phyloP scores from a whole-genome alignment of 2,888 invertebrate genomes.

The Pyrochroa serraticornis region DNA sequence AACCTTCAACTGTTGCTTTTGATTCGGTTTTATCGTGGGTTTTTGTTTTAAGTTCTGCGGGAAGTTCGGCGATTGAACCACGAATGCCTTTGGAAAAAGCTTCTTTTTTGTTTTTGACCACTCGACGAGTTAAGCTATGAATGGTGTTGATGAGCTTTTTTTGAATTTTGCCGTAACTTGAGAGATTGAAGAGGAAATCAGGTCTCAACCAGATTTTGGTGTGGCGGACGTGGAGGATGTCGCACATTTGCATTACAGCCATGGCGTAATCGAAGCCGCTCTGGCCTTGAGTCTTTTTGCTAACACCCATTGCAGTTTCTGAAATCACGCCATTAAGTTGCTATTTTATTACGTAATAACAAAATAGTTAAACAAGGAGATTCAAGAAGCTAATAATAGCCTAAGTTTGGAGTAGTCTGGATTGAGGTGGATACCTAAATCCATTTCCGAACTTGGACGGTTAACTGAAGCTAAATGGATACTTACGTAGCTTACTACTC shows the following conservation, averaged over 20 bases:
- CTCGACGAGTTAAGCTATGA: slow-evolving; percentile 81
- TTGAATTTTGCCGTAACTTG: slow-evolving; percentile 76
- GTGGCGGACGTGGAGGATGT: slow-evolving; percentile 82
- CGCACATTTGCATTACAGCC: slow-evolving; percentile 91
- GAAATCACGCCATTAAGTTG: slow-evolving; percentile 9
- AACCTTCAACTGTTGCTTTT: slow-evolving; percentile 65
- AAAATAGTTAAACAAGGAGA: too few species aligned
- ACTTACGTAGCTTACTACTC: too few species aligned
- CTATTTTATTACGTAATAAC: too few species aligned
- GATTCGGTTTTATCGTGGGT: slow-evolving; percentile 48
- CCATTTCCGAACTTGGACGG: too few species aligned
- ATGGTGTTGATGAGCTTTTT: slow-evolving; percentile 76
- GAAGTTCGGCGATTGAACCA: slow-evolving; percentile 54
- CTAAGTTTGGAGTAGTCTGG: too few species aligned
- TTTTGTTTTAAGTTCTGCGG: slow-evolving; percentile 54
- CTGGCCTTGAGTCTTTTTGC: slow-evolving; percentile 79
- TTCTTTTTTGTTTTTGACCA: slow-evolving; percentile 67
- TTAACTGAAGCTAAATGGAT: too few species aligned
- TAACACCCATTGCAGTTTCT: slow-evolving; percentile 91
- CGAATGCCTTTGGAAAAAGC: slow-evolving; percentile 62
- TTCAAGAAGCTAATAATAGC: not conserved
- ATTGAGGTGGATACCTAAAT: too few species aligned
- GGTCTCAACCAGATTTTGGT: slow-evolving; percentile 80
- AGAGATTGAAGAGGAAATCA: slow-evolving; percentile 77
- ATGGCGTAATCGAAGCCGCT: slow-evolving; percentile 85